Base-by-base conservation (phyloP, 2,113 vertebrate genomes). In the Phaethon lepturus region DNA sequence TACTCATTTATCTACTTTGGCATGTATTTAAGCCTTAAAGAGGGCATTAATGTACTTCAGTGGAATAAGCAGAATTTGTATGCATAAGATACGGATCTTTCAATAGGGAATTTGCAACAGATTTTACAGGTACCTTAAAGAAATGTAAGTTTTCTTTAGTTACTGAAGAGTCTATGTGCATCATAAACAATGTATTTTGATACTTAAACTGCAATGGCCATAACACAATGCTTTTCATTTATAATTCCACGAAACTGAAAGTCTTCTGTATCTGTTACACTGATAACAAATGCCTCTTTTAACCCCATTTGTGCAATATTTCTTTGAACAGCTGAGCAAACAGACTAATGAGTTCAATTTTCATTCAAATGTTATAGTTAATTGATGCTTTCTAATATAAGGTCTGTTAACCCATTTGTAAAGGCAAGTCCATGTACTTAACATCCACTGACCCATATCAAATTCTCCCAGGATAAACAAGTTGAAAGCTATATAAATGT, bases 311-410 rank as follows among this genome's bases (percentile, higher is more conserved):
- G 78, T 92, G 84, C 77, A 95, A 59, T 95, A 95, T 84, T 96
- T 94, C 77, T 84, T 69, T 80, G 93, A 98, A 95, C 96, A 98
- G 93, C 97, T 97, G 96, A 98, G 72, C 88, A 98, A 98, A 96
- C 92, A 95, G 97, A 93, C 62, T 86, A 93, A 95, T 88, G 78
- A 95, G 74, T 97, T 98, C 94, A 87, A 92, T 97, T 97, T 98
- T 94, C 55, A 95, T 97, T 97, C 93, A 94, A 71, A 96, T 96
- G 79, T 96, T 97, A 90, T 66, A 92, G 47, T 73, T 96, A 97
- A 96, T 75, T 93, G 89, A 92, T 97, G 63, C 63, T 96, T 95
- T 96, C 92, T 90, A 88, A 97, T 95, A 44, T 40, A 60, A 89
- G 44, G 24, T 92, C 73, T 90, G 20, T 96, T 93, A 97, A 95